Evolutionary conservation across 2,888 invertebrate genomes (phyloP).

Genomic region (Philopedon plagiatum): DNA sequence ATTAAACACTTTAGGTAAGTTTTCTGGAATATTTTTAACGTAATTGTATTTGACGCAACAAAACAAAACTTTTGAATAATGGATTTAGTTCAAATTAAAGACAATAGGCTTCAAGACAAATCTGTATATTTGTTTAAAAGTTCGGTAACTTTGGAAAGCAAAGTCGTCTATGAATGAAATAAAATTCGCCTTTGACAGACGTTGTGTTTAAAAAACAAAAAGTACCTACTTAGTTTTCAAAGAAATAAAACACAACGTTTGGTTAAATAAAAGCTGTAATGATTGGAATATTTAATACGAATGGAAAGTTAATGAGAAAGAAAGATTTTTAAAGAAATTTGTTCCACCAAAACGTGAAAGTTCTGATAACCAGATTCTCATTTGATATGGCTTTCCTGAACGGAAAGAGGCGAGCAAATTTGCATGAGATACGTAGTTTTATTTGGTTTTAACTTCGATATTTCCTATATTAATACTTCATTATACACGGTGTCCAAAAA

Average conservation of each 20-base stretch:
- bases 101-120: background rate
- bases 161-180: background rate
- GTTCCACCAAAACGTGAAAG: too few species aligned
- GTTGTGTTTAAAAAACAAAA: background rate
- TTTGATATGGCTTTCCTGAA: too few species aligned
- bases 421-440: too few species aligned
- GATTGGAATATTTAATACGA: too few species aligned
- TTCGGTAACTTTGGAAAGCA: background rate
- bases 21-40: background rate
- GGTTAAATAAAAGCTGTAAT: too few species aligned
- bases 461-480: too few species aligned
- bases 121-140: slow-evolving; percentile 2
- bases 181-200: background rate
- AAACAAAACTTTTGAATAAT: slow-evolving; percentile 1
- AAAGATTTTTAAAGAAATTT: too few species aligned
- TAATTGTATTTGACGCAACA: background rate
- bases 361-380: too few species aligned
- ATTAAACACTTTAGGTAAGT: background rate
- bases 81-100: background rate
- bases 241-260: background rate
- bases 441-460: too few species aligned
- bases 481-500: too few species aligned
- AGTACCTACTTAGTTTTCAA: background rate
- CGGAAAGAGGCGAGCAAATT: too few species aligned
- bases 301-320: too few species aligned